phyloP scores from a whole-genome alignment of 2,888 invertebrate species.

The Plutella xylostella region DNA sequence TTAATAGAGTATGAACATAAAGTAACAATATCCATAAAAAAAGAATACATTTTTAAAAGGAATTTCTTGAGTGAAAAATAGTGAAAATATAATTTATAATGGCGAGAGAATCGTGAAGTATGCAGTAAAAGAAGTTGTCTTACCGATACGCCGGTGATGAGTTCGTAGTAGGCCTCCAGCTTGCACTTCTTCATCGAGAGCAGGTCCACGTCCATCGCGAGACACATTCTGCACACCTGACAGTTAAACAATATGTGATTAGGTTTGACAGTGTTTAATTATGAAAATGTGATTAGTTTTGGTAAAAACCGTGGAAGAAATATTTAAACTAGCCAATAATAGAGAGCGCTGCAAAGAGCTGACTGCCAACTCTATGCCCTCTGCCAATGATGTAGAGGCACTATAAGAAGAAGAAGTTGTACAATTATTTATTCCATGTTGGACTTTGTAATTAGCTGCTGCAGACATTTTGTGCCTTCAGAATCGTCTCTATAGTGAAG shows the following conservation, averaged over 20 bases:
- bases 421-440: too few species aligned
- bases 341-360: too few species aligned
- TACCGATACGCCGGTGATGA: constrained; percentile 40
- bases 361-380: neutral
- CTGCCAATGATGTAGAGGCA: neutral
- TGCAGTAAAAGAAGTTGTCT: constrained; percentile 17
- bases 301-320: neutral
- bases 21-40: neutral
- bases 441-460: too few species aligned
- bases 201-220: constrained; percentile 30
- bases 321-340: too few species aligned
- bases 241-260: neutral
- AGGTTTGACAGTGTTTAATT: constrained; percentile 4
- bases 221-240: constrained; percentile 48
- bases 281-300: too few species aligned
- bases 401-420: neutral
- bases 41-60: constrained; percentile 4
- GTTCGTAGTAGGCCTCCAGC: constrained; percentile 33
- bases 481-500: too few species aligned
- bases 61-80: neutral
- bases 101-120: neutral
- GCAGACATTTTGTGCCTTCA: too few species aligned
- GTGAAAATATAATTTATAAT: neutral
- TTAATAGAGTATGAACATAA: neutral
- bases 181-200: constrained; percentile 31